These are phyloP conservation scores for Rhinopomastus cyanomelas DNA, from an alignment of 2,113 vertebrate genomes.

Conservation along the genomic window DNA sequence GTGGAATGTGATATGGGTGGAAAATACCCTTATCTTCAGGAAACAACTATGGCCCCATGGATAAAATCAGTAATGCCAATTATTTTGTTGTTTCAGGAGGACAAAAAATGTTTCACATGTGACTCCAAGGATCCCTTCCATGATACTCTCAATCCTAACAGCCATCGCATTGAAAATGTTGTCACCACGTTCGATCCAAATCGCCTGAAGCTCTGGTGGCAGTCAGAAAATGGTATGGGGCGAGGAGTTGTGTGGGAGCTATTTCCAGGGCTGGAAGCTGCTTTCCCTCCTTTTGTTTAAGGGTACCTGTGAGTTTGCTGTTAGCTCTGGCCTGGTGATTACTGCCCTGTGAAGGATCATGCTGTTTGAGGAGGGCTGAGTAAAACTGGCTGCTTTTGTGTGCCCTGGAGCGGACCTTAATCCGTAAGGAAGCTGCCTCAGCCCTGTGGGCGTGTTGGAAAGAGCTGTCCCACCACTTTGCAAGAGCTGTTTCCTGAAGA, in stretches of 20 bases:
- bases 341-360: conserved; percentile 11
- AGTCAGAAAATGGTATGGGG: conserved; percentile 92
- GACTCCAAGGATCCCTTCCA: conserved; percentile 82
- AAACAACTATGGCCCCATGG: conserved; percentile 29
- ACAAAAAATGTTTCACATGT: conserved; percentile 96
- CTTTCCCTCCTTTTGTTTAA: conserved; percentile 28
- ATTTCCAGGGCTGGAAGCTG: background rate
- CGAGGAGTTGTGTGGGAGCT: background rate
- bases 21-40: conserved; percentile 60
- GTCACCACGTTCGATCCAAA: conserved; percentile 93
- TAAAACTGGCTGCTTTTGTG: conserved; percentile 40
- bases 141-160: conserved; percentile 75
- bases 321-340: conserved; percentile 39
- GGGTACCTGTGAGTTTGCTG: background rate
- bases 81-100: conserved; percentile 83
- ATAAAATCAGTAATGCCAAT: conserved; percentile 39
- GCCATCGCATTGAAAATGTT: conserved; percentile 92
- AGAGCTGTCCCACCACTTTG: background rate
- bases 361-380: background rate
- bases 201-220: conserved; percentile 98
- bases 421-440: background rate
- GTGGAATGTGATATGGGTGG: conserved; percentile 29
- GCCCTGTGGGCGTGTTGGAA: background rate
- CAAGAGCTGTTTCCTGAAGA: conserved; percentile 3
- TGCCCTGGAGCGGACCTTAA: background rate